Conservation (phyloP, 2,113 vertebrate species). For the Psittacara wagleri region DNA sequence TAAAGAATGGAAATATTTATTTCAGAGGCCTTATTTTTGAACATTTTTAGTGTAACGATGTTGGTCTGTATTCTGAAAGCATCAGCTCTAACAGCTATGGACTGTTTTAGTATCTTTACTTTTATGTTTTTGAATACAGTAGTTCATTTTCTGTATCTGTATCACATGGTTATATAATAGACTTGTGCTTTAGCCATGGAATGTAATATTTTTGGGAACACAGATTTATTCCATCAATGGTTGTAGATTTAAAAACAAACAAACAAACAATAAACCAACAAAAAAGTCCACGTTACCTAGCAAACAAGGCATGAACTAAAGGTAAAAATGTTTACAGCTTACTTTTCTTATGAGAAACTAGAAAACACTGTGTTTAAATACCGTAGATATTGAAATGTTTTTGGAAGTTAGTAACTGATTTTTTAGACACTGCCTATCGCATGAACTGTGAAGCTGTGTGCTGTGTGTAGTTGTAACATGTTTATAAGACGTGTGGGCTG, state of each 20-base stretch:
- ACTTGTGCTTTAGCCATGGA: constrained; percentile 81
- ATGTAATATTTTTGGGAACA: constrained; percentile 85
- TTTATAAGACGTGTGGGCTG: constrained; percentile 84
- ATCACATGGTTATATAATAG: constrained; percentile 80
- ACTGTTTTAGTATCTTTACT: constrained; percentile 76
- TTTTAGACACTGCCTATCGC: constrained; percentile 88
- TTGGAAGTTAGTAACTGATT: constrained; percentile 82
- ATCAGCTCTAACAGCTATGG: constrained; percentile 76
- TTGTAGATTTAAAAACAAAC: constrained; percentile 65
- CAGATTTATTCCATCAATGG: constrained; percentile 73
- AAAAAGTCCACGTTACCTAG: constrained; percentile 63
- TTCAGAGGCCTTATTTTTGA: constrained; percentile 94
- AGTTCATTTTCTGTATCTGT: constrained; percentile 76
- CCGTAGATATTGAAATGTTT: constrained; percentile 86
- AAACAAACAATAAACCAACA: constrained; percentile 34
- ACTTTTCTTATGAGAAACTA: constrained; percentile 85
- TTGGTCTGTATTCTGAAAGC: constrained; percentile 77
- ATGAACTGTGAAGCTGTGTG: constrained; percentile 90
- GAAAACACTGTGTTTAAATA: constrained; percentile 88
- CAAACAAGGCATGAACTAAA: constrained; percentile 80
- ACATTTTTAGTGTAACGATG: constrained; percentile 81
- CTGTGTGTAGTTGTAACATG: constrained; percentile 88
- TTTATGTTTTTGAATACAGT: constrained; percentile 77
- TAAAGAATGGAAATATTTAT: constrained; percentile 91
- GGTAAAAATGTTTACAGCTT: constrained; percentile 88